Evolutionary conservation across 1,140 invertebrate species (phyloP).

Genomic region (Chironomus striatipennis): DNA sequence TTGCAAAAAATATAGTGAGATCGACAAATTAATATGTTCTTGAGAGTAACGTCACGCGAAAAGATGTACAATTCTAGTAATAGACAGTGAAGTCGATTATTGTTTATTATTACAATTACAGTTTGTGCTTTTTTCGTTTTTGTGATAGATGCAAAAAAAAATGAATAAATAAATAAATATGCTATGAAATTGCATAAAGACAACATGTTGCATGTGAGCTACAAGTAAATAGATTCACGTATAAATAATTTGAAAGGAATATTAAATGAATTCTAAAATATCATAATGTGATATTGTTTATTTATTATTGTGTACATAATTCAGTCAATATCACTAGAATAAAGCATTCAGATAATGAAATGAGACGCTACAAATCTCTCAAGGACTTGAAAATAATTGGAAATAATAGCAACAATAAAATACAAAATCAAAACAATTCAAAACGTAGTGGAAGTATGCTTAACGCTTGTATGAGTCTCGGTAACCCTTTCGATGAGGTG

Average conservation of each 20-base stretch:
- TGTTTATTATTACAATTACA: constrained; percentile 1
- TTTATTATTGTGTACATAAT: background rate
- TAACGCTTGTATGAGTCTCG: background rate
- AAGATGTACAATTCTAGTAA: background rate
- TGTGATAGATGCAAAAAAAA: background rate
- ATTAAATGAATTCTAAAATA: background rate
- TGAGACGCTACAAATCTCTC: background rate
- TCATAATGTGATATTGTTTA: background rate
- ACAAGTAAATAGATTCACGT: background rate
- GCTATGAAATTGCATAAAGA: too few relatives aligned
- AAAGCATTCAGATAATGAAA: constrained; percentile 1
- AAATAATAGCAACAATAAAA: background rate
- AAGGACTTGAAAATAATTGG: constrained; percentile 16
- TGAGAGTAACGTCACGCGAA: background rate
- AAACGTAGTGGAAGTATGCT: background rate
- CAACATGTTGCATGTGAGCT: background rate
- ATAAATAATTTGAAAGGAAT: background rate
- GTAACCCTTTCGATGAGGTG: constrained; percentile 14
- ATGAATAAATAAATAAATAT: background rate
- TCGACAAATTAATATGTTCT: constrained; percentile 18
- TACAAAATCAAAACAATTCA: background rate
- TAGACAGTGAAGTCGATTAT: background rate
- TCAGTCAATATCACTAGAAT: background rate
- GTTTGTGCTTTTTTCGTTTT: background rate
- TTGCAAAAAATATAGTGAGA: background rate